These are phyloP conservation scores for Pantelozetes paolii DNA, from an alignment of 2,888 invertebrate genomes.

Conservation along the genomic window DNA sequence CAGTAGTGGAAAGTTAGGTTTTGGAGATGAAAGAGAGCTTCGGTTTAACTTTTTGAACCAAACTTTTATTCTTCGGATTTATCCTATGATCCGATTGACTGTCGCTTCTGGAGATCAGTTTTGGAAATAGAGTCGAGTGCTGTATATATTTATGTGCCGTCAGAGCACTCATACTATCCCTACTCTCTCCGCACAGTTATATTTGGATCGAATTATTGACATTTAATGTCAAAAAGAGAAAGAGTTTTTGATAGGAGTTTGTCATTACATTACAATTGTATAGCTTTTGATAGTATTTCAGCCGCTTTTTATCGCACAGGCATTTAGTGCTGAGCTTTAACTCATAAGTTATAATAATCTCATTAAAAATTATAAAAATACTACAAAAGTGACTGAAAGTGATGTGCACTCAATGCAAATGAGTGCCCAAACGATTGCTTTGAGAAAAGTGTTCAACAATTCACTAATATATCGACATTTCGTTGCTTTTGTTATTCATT, in stretches of 20 bases:
- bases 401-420: slow-evolving; percentile 27
- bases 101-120: background rate
- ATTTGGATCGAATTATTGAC: slow-evolving; percentile 32
- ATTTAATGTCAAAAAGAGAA: slow-evolving; percentile 33
- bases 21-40: slow-evolving; percentile 9
- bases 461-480: slow-evolving; percentile 25
- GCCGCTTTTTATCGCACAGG: background rate
- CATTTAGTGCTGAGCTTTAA: slow-evolving; percentile 23
- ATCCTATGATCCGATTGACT: slow-evolving; percentile 24
- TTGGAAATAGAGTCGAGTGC: background rate
- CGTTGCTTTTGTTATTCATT: background rate
- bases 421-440: slow-evolving; percentile 2
- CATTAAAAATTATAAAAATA: slow-evolving; percentile 24
- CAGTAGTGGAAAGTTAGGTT: background rate
- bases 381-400: background rate
- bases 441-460: background rate
- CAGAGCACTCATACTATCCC: background rate
- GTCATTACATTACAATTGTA: slow-evolving; percentile 8
- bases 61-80: slow-evolving; percentile 25
- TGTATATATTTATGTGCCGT: background rate
- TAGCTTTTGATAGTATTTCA: background rate
- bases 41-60: background rate
- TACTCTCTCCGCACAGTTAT: background rate
- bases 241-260: slow-evolving; percentile 17
- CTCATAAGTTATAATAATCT: slow-evolving; percentile 28